phyloP scores from a whole-genome alignment of 2,888 invertebrate genomes.

The Leptinotarsa haldemani region DNA sequence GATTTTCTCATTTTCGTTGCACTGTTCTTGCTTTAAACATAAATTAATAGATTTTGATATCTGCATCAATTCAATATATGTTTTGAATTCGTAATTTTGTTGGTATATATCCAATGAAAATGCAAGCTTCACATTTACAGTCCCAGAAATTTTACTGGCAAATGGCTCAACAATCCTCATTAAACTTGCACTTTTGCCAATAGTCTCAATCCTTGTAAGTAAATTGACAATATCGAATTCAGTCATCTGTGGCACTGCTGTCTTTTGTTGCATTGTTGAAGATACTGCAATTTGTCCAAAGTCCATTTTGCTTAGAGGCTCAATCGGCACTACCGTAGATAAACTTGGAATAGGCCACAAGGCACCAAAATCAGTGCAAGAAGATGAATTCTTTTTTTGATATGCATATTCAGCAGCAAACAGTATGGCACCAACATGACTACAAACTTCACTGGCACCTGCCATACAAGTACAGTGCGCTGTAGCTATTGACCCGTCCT shows the following conservation, averaged over 20 bases:
- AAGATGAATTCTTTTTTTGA: no score
- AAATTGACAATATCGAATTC: no score
- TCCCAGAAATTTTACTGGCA: constrained; percentile 10
- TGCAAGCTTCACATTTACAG: neutral
- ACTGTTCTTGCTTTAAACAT: constrained; percentile 9
- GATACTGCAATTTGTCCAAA: neutral
- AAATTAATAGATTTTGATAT: constrained; percentile 15
- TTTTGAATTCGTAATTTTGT: neutral
- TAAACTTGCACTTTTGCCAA: constrained; percentile 25
- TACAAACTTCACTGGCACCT: no score
- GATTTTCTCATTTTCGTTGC: neutral
- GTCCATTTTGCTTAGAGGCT: constrained; percentile 1
- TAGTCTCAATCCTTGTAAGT: neutral
- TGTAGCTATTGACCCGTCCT: no score
- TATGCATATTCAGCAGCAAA: no score
- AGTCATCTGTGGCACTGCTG: constrained; percentile 11
- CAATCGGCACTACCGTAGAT: no score
- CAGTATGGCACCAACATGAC: no score
- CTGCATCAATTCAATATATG: constrained; percentile 10
- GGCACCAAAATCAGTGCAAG: no score
- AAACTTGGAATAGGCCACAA: no score
- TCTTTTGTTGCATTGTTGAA: neutral
- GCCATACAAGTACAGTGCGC: no score
- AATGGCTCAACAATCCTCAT: constrained; percentile 33
- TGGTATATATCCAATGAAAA: constrained; percentile 13